Conservation (phyloP, 2,113 vertebrate species). For the Syrrhaptes paradoxus region DNA sequence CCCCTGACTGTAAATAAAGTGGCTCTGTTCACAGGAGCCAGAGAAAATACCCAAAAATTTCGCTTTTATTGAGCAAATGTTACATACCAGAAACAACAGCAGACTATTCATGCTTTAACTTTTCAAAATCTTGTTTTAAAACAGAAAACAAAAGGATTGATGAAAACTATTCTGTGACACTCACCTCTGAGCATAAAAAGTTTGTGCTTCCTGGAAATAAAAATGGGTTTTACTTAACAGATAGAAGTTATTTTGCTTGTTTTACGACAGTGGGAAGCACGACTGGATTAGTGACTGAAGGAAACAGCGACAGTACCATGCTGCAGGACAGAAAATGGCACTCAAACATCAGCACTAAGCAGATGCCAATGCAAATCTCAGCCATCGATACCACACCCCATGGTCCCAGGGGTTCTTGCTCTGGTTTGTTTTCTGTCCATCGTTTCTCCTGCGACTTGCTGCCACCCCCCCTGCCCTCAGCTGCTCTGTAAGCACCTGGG, state of each 20-base stretch:
- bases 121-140: background rate
- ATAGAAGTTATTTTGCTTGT: background rate
- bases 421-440: background rate
- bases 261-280: background rate
- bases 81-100: background rate
- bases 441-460: background rate
- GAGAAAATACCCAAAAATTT: background rate
- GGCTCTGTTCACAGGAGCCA: background rate
- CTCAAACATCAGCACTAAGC: background rate
- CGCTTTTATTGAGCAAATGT: background rate
- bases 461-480: background rate
- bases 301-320: background rate
- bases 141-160: background rate
- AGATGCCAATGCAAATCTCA: background rate
- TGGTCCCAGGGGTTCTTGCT: background rate
- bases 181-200: background rate
- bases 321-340: background rate
- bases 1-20: background rate
- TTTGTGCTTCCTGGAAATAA: background rate
- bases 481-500: rapidly evolving
- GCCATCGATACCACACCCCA: background rate
- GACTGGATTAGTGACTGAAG: background rate
- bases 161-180: background rate
- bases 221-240: background rate
- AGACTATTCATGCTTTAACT: background rate